Conservation (phyloP, 2,113 vertebrate species). For the Cinclus mexicanus region DNA sequence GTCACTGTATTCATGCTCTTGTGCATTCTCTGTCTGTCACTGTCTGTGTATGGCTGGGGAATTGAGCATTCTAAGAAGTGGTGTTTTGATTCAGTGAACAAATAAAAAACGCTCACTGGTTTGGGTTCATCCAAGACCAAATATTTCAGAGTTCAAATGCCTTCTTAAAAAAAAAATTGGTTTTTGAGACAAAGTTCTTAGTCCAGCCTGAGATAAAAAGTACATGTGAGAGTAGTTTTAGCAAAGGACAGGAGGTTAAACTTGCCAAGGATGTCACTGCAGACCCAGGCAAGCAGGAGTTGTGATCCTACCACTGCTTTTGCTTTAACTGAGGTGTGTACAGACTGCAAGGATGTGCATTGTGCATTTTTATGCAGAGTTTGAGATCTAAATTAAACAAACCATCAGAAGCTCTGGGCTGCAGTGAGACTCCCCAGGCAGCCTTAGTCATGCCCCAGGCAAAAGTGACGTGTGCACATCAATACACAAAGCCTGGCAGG, state of each 20-base stretch:
- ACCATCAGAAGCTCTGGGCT: background rate
- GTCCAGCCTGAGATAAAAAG: background rate
- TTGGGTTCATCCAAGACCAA: background rate
- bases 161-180: background rate
- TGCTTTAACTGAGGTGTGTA: background rate
- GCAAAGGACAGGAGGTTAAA: background rate
- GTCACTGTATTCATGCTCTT: background rate
- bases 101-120: background rate
- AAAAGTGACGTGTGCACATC: background rate
- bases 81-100: slow-evolving; percentile 1
- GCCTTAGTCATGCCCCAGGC: background rate
- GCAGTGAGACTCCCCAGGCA: background rate
- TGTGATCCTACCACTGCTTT: background rate
- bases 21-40: background rate
- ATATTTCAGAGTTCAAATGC: background rate
- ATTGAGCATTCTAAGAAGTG: background rate
- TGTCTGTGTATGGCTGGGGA: background rate
- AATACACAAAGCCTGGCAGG: background rate
- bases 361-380: background rate
- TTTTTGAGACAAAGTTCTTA: background rate
- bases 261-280: background rate
- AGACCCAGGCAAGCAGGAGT: background rate
- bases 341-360: background rate
- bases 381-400: background rate
- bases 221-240: background rate